Evolutionary conservation across 2,113 vertebrate species (phyloP), one percentile per base, ranked within the genome.

Genomic region (Brachyistius frenatus): DNA sequence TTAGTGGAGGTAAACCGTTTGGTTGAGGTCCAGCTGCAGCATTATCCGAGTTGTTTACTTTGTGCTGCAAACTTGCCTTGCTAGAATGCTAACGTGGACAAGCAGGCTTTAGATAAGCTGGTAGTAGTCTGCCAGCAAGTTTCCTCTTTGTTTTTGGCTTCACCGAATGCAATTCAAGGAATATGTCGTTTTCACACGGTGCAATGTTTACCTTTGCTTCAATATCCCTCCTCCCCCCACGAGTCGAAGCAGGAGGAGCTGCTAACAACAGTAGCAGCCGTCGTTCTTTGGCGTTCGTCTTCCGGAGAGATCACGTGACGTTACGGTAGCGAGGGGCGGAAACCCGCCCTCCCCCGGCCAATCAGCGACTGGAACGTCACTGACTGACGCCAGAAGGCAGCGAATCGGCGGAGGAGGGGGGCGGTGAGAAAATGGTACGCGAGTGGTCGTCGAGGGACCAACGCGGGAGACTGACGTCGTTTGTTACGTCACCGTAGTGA

Each of bases 261-360:
- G 36, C 35, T 52, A 44, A 7, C 2, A 58, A 23, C 2, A 4
- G 4, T 6, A 1, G 16, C 31, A 36, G 71, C 76, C 83, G 79
- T 81, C 2, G 83, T 73, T 57, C 8, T 0, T 69, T 14, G 23
- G 0, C n/a, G 2, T 10, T 5, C 31, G 2, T 6, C n/a, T 31
- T 14, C 7, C 10, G 1, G 23, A 1, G 3, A 30, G 13, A 62
- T 14, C 61, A 2, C 52, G 62, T 78, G 66, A 73, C 49, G 67
- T 0, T 0, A 0, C 1, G 0, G 0, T 0, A 36, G 5, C 16
- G 23, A 54, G 1, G 3, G 6, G 30, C 2, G 2, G 52, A 0
- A 0, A 0, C 0, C 3, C 23, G 1, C 23, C 23, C 23, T 23
- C 23, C 23, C 23, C 1, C 3, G 4, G 8, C 85, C 83, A 76